phyloP scores from a whole-genome alignment of 2,797 vertebrate genomes.

The Acanthurus lineatus region DNA sequence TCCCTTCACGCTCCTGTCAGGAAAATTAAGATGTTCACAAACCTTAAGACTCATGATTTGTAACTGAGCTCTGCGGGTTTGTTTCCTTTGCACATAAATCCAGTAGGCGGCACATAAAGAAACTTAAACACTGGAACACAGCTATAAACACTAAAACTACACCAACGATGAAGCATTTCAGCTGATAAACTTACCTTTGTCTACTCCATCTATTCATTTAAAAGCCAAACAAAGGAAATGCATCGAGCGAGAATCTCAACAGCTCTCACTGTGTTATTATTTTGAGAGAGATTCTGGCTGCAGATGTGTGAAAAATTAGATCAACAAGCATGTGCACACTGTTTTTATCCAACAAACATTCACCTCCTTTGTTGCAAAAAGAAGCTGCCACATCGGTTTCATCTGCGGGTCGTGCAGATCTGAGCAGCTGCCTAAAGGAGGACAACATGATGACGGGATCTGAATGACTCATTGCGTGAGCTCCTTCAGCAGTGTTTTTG shows the following conservation, averaged over 20 bases:
- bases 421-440: background rate
- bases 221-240: background rate
- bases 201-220: too few species aligned
- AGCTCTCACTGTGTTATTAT: background rate
- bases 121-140: background rate
- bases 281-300: background rate
- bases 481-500: background rate
- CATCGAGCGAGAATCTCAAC: background rate
- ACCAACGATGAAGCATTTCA: background rate
- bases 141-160: background rate
- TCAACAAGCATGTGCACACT: background rate
- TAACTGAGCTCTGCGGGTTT: background rate
- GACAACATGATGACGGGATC: slow-evolving; percentile 3
- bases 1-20: too few species aligned
- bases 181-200: background rate
- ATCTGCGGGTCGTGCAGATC: background rate
- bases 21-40: too few species aligned
- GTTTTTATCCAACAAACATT: slow-evolving; percentile 11
- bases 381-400: background rate
- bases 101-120: background rate
- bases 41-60: too few species aligned
- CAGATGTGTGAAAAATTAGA: slow-evolving; percentile 17
- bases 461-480: slow-evolving; percentile 20
- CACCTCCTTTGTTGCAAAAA: slow-evolving; percentile 8
- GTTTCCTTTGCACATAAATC: background rate